A percentile compares a stretch with the other conserved stretches of the same genome.
These are phyloP conservation scores for Eolophus roseicapilla DNA, from an alignment of 2,113 vertebrate genomes.

Conservation along the genomic window DNA sequence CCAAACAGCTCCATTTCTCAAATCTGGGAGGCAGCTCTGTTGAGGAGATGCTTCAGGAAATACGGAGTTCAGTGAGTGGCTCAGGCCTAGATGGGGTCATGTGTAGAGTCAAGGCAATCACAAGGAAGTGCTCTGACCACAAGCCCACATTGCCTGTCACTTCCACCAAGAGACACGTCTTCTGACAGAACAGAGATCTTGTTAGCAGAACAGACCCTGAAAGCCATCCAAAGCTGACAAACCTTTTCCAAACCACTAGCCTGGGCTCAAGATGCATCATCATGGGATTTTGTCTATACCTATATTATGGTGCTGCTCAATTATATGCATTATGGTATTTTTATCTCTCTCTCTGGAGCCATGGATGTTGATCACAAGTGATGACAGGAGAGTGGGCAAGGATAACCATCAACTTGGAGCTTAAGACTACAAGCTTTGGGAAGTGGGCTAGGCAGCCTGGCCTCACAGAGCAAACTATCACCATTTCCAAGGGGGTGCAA, in stretches of 20 bases:
- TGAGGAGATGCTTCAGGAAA: background rate
- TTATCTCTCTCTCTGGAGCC: background rate
- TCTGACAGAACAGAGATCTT: background rate
- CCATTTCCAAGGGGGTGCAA: background rate
- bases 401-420: background rate
- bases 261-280: background rate
- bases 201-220: background rate
- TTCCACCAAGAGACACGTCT: background rate
- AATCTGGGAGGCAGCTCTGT: background rate
- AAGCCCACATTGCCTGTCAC: background rate
- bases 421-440: background rate
- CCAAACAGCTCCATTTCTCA: background rate
- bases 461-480: background rate
- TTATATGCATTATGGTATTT: background rate
- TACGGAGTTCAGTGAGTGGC: accelerated
- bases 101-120: background rate
- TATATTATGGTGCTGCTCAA: background rate
- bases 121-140: constrained; percentile 27
- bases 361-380: background rate
- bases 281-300: constrained; percentile 17
- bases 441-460: background rate
- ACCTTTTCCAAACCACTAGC: constrained; percentile 34
- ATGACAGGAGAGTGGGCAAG: background rate
- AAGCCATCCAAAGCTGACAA: background rate
- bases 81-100: background rate